phyloP scores from a whole-genome alignment of 2,888 invertebrate genomes.

The Synergus laeviventris region DNA sequence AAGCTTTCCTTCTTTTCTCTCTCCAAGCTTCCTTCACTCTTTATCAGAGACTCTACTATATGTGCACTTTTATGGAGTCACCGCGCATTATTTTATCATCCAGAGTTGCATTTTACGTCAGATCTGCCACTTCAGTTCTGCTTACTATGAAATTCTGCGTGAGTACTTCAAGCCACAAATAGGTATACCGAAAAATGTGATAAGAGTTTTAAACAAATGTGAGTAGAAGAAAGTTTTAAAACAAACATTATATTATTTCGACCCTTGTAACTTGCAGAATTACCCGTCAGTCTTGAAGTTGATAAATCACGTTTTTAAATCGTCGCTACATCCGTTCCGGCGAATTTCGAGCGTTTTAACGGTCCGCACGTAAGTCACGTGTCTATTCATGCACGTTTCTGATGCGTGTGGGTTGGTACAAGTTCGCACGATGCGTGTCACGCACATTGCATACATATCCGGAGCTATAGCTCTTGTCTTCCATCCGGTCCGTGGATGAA shows the following conservation, averaged over 20 bases:
- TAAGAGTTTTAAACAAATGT: background rate
- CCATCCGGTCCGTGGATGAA: constrained; percentile 31
- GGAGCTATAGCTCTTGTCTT: constrained; percentile 9
- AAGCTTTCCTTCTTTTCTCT: background rate
- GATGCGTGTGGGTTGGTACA: constrained; percentile 13
- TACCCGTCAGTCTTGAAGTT: background rate
- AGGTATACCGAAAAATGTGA: background rate
- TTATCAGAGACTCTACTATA: background rate
- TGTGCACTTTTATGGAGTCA: background rate
- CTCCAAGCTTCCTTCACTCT: background rate
- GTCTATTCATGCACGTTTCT: constrained; percentile 5
- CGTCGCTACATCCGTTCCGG: background rate
- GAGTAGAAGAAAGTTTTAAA: background rate
- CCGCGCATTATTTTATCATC: background rate
- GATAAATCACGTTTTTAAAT: constrained; percentile 4
- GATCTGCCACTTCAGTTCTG: background rate
- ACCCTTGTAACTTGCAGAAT: background rate
- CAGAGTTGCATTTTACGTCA: background rate
- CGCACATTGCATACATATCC: constrained; percentile 40
- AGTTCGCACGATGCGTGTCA: constrained; percentile 39
- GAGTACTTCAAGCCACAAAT: background rate
- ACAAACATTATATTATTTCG: background rate
- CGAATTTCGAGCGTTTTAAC: constrained; percentile 32
- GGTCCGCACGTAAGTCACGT: constrained; percentile 14
- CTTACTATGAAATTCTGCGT: background rate